Evolutionary conservation across 2,888 invertebrate genomes (phyloP), one percentile per base, ranked within the genome.

Genomic region (Adela reaumurella): DNA sequence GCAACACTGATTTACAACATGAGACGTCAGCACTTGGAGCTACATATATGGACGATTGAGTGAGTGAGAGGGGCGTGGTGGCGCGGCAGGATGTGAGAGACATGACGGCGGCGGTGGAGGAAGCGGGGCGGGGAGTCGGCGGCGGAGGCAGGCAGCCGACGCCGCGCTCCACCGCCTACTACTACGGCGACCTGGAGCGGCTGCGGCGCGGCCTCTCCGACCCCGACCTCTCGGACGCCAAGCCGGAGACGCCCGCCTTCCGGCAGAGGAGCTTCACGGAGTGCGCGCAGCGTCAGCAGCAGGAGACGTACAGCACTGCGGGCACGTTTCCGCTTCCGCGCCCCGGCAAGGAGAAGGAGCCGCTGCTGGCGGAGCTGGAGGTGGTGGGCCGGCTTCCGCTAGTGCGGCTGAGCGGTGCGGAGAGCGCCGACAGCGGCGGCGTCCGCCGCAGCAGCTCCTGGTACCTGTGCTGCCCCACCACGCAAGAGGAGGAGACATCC

Each of bases 401-500:
- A 46, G 72, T 65, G 0, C 72, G 76, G 54, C 45, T 77, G 55
- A n/a, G n/a, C 74, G 73, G 2, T 58, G n/a, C n/a, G n/a, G n/a
- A n/a, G n/a, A n/a, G n/a, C 62, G 0, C 50, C 46, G 49, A 54
- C n/a, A 58, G 64, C 0, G 58, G 67, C 0, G 72, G 72, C 2
- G 74, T 83, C 1, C 67, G 83, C 46, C 67, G 83, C 53, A 83
- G 83, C 57, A 62, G 84, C 49, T 83, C 83, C 58, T 85, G 85
- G 76, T 74, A 84, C 56, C 71, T 84, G 53, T 85, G 84, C 67
- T 82, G 83, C 52, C 78, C 79, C 0, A 71, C 77, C 42, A 65
- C 70, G 20, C 68, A 66, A 1, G 74, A 76, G 11, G 45, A 41
- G 42, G 71, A 76, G 61, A 64, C 70, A 0, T 70, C 70, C 1